Conservation (phyloP, 2,888 invertebrate species). For the Pinctada fucata region DNA sequence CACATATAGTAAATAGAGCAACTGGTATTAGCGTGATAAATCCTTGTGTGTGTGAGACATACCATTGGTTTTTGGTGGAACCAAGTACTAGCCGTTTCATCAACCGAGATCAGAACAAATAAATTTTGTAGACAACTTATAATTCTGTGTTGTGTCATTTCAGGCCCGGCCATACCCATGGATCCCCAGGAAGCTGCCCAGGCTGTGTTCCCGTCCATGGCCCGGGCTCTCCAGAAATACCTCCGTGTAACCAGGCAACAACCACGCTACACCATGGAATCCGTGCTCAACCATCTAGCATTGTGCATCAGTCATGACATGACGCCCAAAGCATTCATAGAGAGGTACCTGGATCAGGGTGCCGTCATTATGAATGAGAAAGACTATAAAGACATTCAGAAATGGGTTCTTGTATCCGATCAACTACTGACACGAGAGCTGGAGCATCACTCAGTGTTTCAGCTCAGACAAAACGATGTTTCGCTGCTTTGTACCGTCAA, state of each 20-base stretch:
- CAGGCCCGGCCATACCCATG: slow-evolving; percentile 87
- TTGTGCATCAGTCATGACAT: slow-evolving; percentile 95
- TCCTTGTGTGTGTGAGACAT: too few species aligned
- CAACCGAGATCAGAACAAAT: too few species aligned
- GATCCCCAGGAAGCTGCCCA: slow-evolving; percentile 98
- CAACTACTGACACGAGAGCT: slow-evolving; percentile 92
- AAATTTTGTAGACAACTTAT: neutral
- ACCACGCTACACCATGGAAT: slow-evolving; percentile 95
- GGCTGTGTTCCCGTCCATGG: slow-evolving; percentile 97
- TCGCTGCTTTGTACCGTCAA: slow-evolving; percentile 92
- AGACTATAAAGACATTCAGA: slow-evolving; percentile 82
- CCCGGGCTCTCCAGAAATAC: slow-evolving; percentile 96
- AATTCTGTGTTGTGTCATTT: slow-evolving; percentile 8
- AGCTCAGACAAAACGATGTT: slow-evolving; percentile 84
- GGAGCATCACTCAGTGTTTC: slow-evolving; percentile 90
- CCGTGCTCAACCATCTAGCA: slow-evolving; percentile 92
- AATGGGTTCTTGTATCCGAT: slow-evolving; percentile 97
- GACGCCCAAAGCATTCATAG: slow-evolving; percentile 95
- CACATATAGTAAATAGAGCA: too few species aligned
- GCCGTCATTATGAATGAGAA: slow-evolving; percentile 79
- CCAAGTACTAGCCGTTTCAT: too few species aligned
- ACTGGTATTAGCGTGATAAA: too few species aligned
- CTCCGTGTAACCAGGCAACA: slow-evolving; percentile 96
- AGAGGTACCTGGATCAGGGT: slow-evolving; percentile 91
- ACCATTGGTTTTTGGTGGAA: too few species aligned